These are phyloP conservation scores for Periophthalmus modestus DNA, from an alignment of 2,113 vertebrate species.

Conservation along the genomic window DNA sequence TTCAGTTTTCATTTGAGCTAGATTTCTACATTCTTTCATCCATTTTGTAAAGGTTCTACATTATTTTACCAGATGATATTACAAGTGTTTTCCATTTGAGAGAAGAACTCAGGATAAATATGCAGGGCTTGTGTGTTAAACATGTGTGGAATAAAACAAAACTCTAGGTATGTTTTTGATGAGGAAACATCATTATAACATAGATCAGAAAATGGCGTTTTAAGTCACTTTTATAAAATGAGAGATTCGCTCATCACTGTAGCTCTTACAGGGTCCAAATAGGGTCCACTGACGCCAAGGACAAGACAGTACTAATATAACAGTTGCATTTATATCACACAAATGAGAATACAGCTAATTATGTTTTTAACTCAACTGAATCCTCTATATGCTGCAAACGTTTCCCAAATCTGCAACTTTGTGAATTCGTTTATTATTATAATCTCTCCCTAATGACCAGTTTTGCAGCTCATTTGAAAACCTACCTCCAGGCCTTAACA, in stretches of 20 bases:
- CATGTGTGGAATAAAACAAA: too few species aligned
- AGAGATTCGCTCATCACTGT: background rate
- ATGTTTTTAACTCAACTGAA: background rate
- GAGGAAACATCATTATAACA: too few species aligned
- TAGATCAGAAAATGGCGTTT: too few species aligned
- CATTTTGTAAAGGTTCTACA: too few species aligned
- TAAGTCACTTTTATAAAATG: background rate
- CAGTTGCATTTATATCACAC: background rate
- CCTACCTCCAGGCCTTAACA: background rate
- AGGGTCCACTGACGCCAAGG: background rate
- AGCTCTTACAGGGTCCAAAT: background rate
- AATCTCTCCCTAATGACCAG: background rate
- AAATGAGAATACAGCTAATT: background rate
- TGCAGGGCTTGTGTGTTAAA: too few species aligned
- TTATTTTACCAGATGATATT: too few species aligned
- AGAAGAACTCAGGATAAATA: too few species aligned
- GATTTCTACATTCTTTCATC: too few species aligned
- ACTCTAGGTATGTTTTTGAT: too few species aligned
- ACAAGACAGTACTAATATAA: background rate
- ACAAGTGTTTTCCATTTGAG: too few species aligned
- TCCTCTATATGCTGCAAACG: background rate
- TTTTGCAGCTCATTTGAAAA: background rate
- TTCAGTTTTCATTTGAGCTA: too few species aligned
- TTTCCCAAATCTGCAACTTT: background rate
- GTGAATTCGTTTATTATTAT: background rate